Conservation (phyloP, 2,113 vertebrate genomes). For the Antigone vipio region DNA sequence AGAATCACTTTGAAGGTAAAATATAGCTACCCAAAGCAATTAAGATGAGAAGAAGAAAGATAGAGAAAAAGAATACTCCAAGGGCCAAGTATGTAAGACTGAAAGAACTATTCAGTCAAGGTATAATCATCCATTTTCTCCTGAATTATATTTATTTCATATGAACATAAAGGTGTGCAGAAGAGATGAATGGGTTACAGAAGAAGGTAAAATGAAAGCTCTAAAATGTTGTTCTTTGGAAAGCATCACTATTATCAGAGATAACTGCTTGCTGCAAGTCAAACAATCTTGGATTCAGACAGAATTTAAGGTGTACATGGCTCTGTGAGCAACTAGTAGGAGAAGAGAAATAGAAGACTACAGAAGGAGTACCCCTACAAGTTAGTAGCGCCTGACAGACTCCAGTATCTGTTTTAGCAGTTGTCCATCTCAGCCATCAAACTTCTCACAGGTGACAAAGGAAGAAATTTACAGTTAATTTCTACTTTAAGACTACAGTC, state of each 20-base stretch:
- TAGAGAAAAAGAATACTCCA: background rate
- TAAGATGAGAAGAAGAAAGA: conserved; percentile 14
- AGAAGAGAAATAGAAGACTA: background rate
- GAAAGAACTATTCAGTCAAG: conserved; percentile 1
- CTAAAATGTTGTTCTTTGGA: background rate
- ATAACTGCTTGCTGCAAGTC: background rate
- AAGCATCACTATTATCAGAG: background rate
- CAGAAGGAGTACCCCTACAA: background rate
- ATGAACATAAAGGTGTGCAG: background rate
- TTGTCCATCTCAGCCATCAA: background rate
- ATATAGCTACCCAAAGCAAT: conserved; percentile 30
- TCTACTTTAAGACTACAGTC: background rate
- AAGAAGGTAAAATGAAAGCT: background rate
- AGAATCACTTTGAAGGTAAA: conserved; percentile 13
- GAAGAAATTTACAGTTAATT: background rate
- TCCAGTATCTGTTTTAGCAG: background rate
- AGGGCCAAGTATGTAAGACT: background rate
- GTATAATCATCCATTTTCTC: background rate
- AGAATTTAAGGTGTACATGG: background rate
- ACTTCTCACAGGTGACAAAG: background rate
- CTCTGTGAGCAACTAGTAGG: background rate
- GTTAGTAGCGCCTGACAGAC: background rate
- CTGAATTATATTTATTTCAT: conserved; percentile 36
- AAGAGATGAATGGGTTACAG: conserved; percentile 2
- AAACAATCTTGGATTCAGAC: background rate